Evolutionary conservation across 2,888 invertebrate genomes (phyloP).

Genomic region (Protodeltote pygarga): DNA sequence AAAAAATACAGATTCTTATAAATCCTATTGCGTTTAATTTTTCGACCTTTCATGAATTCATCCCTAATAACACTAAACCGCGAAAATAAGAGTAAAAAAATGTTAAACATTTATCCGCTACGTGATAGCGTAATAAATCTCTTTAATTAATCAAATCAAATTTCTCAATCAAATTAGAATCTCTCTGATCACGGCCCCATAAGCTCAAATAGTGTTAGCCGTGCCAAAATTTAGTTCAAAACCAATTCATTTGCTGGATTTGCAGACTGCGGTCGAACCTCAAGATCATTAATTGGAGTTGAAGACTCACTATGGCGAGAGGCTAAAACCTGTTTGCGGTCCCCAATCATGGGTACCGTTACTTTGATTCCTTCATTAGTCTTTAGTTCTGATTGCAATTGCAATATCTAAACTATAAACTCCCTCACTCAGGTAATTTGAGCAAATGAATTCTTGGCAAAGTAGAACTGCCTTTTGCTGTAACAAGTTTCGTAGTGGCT

Average conservation of each 20-base stretch:
- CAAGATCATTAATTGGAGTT: constrained; percentile 68
- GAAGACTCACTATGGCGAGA: constrained; percentile 50
- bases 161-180: constrained; percentile 15
- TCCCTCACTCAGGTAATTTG: constrained; percentile 36
- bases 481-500: constrained; percentile 24
- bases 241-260: constrained; percentile 69
- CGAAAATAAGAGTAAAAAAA: too few relatives aligned
- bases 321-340: constrained; percentile 50
- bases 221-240: constrained; percentile 46
- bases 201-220: constrained; percentile 32
- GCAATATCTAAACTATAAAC: constrained; percentile 32
- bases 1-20: too few relatives aligned
- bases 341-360: constrained; percentile 41
- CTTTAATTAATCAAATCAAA: too few relatives aligned
- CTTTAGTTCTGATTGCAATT: constrained; percentile 45
- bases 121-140: too few relatives aligned
- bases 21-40: too few relatives aligned
- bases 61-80: too few relatives aligned
- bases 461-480: constrained; percentile 26
- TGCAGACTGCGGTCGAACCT: constrained; percentile 59
- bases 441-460: constrained; percentile 32
- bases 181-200: constrained; percentile 4
- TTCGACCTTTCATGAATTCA: too few relatives aligned
- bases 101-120: too few relatives aligned
- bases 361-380: constrained; percentile 54